Percentiles rank a stretch among this genome's conserved stretches.
phyloP scores from a whole-genome alignment of 2,888 invertebrate species.

The Spodoptera exigua region DNA sequence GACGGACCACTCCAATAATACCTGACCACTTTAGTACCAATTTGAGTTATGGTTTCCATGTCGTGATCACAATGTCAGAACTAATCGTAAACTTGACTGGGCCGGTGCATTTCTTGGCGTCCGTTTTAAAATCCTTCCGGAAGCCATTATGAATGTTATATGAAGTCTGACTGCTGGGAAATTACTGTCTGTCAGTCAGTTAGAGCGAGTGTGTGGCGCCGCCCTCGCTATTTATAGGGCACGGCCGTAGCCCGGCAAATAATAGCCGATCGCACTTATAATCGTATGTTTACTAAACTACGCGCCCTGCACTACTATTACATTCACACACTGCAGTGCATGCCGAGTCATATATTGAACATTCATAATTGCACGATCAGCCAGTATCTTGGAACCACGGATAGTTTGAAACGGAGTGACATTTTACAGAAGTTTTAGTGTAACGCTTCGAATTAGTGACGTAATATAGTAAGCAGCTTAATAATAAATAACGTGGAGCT shows the following conservation, averaged over 20 bases:
- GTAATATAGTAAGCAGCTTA: slow-evolving; percentile 50
- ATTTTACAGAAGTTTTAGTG: slow-evolving; percentile 19
- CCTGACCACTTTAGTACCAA: slow-evolving; percentile 33
- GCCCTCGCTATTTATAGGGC: slow-evolving; percentile 47
- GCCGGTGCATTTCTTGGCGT: slow-evolving; percentile 63
- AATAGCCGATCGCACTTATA: slow-evolving; percentile 45
- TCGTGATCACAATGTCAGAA: slow-evolving; percentile 48
- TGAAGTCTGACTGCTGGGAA: slow-evolving; percentile 61
- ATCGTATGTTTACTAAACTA: slow-evolving; percentile 53
- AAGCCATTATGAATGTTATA: slow-evolving; percentile 71
- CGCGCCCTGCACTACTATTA: slow-evolving; percentile 29
- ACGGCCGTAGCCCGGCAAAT: slow-evolving; percentile 43
- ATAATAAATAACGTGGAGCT: slow-evolving; percentile 39
- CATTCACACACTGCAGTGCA: too few species aligned
- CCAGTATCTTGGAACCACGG: slow-evolving; percentile 32
- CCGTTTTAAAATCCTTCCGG: slow-evolving; percentile 69
- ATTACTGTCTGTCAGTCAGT: slow-evolving; percentile 60
- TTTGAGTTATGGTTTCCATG: slow-evolving; percentile 53
- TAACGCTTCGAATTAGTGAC: background rate
- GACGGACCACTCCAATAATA: slow-evolving; percentile 39
- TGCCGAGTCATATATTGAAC: too few species aligned
- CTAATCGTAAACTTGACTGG: slow-evolving; percentile 53
- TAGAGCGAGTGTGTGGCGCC: slow-evolving; percentile 51
- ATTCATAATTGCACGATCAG: slow-evolving; percentile 24
- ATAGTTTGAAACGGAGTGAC: slow-evolving; percentile 49